Conservation (phyloP, 1,140 invertebrate species). For the Halesus radiatus region DNA sequence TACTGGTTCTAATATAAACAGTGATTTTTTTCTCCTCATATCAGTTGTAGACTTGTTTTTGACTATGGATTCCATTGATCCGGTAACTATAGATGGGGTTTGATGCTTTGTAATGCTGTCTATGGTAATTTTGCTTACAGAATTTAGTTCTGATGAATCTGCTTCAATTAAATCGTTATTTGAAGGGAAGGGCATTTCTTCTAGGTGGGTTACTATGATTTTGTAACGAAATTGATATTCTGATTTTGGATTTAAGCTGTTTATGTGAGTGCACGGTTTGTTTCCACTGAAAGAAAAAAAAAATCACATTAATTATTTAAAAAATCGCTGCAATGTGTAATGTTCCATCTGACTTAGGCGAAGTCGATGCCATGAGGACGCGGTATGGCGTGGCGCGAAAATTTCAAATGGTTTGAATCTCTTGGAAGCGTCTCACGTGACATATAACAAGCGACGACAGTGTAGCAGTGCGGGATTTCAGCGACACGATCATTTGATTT, state of each 20-base stretch:
- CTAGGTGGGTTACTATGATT: background rate
- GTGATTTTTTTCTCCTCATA: background rate
- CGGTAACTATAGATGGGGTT: background rate
- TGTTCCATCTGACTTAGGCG: too few relatives aligned
- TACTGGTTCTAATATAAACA: background rate
- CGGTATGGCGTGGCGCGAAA: too few relatives aligned
- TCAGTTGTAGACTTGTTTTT: background rate
- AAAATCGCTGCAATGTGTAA: too few relatives aligned
- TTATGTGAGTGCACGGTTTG: background rate
- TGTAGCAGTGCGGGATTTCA: too few relatives aligned
- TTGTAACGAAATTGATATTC: constrained; percentile 6
- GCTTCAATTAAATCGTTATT: background rate
- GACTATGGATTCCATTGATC: background rate
- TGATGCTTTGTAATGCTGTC: background rate
- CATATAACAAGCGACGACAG: too few relatives aligned
- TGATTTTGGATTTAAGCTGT: constrained; percentile 8
- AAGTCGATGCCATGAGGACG: too few relatives aligned
- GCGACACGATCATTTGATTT: too few relatives aligned
- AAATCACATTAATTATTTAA: too few relatives aligned
- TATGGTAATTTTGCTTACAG: background rate
- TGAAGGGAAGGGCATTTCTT: background rate
- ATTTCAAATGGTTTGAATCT: too few relatives aligned
- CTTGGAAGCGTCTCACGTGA: too few relatives aligned
- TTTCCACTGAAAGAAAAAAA: constrained; percentile 21
- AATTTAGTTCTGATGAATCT: background rate